phyloP scores from a whole-genome alignment of 2,797 vertebrate genomes.

The Sebastes oblongus region DNA sequence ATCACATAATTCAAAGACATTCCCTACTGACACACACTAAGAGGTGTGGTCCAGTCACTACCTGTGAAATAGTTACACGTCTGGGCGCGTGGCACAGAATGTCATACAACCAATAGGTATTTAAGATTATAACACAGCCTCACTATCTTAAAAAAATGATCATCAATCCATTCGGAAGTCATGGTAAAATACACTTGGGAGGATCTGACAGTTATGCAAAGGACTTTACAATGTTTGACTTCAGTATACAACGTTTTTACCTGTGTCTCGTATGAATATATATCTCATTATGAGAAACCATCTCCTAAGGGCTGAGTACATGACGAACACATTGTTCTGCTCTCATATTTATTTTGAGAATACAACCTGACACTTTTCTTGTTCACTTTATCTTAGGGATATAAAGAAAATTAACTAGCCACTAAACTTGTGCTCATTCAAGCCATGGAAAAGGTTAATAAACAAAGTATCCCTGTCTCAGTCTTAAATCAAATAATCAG shows the following conservation, averaged over 20 bases:
- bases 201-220: not conserved
- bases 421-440: not conserved
- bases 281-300: not conserved
- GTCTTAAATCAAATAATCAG: not conserved
- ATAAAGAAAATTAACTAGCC: not conserved
- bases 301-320: not conserved
- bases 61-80: not conserved
- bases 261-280: not conserved
- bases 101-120: conserved; percentile 13
- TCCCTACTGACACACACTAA: not conserved
- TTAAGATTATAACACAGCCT: not conserved
- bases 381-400: not conserved
- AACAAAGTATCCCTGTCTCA: not conserved
- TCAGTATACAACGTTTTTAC: not conserved
- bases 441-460: not conserved
- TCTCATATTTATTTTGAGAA: not conserved
- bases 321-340: no score
- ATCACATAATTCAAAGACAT: conserved; percentile 14
- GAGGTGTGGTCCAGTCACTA: conserved; percentile 23
- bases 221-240: not conserved
- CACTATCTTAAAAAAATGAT: not conserved
- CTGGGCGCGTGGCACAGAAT: not conserved
- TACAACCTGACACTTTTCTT: not conserved
- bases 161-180: not conserved
- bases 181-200: not conserved